These are phyloP conservation scores for Pseudeuparius sepicola DNA, from an alignment of 2,888 invertebrate genomes.

Conservation along the genomic window DNA sequence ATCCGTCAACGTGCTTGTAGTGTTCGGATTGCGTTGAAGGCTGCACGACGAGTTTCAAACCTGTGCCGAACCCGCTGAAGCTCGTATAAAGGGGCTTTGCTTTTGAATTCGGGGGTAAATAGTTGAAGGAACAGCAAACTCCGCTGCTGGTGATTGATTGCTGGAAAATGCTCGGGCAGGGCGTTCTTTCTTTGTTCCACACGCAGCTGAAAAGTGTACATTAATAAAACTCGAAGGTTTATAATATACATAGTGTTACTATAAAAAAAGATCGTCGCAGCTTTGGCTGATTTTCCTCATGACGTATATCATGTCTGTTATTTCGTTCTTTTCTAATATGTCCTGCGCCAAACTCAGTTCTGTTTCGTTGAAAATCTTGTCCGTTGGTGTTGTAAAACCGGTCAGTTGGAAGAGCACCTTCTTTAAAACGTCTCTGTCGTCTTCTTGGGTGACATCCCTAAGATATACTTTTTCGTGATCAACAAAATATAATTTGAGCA, in stretches of 20 bases:
- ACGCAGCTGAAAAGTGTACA: conserved; percentile 29
- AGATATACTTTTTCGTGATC: too few relatives aligned
- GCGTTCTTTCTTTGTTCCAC: conserved; percentile 29
- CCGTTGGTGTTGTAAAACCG: too few relatives aligned
- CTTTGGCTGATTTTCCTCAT: conserved; percentile 26
- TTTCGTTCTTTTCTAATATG: conserved; percentile 28
- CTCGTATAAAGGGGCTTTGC: conserved; percentile 19
- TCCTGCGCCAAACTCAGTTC: conserved; percentile 26
- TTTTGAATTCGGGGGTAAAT: conserved; percentile 13
- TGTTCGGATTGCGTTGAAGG: too few relatives aligned
- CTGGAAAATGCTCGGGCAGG: conserved; percentile 31
- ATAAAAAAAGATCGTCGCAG: conserved; percentile 32
- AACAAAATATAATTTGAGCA: too few relatives aligned
- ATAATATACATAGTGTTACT: too few relatives aligned
- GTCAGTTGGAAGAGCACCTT: too few relatives aligned
- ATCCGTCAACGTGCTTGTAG: too few relatives aligned
- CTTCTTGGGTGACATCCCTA: too few relatives aligned
- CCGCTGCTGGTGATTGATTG: conserved; percentile 30
- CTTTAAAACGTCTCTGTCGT: too few relatives aligned
- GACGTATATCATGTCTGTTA: conserved; percentile 22
- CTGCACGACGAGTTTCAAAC: too few relatives aligned
- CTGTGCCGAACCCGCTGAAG: conserved; percentile 29
- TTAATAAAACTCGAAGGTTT: too few relatives aligned
- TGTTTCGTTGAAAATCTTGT: conserved; percentile 23
- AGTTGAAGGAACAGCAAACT: conserved; percentile 38